phyloP scores from a whole-genome alignment of 2,888 invertebrate species.

The Acleris laterana region DNA sequence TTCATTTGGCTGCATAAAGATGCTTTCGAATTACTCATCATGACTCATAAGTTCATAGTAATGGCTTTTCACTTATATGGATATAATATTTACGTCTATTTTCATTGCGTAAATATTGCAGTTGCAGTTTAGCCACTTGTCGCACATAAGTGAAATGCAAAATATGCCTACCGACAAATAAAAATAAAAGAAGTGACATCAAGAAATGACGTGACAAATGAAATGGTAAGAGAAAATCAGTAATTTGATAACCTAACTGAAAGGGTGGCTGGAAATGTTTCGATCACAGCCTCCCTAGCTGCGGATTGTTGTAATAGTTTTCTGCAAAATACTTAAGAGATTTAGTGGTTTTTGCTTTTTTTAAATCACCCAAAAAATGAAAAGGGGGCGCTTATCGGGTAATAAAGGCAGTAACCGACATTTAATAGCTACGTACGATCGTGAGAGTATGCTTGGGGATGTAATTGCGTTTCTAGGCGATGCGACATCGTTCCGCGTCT shows the following conservation, averaged over 20 bases:
- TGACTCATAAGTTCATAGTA: background rate
- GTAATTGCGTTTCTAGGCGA: conserved; percentile 78
- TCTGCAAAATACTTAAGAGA: background rate
- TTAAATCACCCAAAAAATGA: conserved; percentile 59
- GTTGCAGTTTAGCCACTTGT: background rate
- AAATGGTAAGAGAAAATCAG: conserved; percentile 9
- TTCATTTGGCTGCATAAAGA: conserved; percentile 62
- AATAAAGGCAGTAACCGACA: conserved; percentile 64
- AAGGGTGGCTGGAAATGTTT: conserved; percentile 25
- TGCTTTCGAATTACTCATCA: conserved; percentile 50
- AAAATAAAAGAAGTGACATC: conserved; percentile 3
- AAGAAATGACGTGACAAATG: conserved; percentile 5
- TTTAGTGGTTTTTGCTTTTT: conserved; percentile 4
- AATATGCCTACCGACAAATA: background rate
- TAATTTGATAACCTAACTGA: conserved; percentile 18
- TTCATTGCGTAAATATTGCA: background rate
- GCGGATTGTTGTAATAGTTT: background rate
- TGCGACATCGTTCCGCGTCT: conserved; percentile 78
- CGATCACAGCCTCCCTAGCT: background rate
- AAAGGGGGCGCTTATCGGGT: conserved; percentile 58
- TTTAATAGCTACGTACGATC: conserved; percentile 69
- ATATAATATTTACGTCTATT: background rate
- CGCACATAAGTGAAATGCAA: background rate
- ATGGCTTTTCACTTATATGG: background rate
- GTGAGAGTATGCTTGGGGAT: conserved; percentile 72